phyloP scores from a whole-genome alignment of 1,140 invertebrate genomes.

The Callitettix versicolor region DNA sequence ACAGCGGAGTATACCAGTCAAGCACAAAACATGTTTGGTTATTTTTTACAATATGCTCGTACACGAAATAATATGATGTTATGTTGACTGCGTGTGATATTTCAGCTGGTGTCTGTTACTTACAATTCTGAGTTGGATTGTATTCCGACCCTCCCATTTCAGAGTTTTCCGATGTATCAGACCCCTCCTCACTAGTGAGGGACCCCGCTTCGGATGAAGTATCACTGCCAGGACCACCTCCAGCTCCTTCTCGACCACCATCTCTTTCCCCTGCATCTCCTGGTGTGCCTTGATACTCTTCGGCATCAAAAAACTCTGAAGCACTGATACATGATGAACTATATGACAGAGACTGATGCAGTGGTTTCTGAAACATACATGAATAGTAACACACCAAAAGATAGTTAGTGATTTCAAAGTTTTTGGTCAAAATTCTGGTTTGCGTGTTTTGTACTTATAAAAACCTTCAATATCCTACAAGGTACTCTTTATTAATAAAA shows the following conservation, averaged over 20 bases:
- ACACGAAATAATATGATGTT: no score
- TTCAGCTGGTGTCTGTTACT: no score
- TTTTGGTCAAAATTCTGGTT: no score
- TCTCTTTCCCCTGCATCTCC: constrained; percentile 9
- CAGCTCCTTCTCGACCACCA: constrained; percentile 9
- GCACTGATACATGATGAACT: constrained; percentile 66
- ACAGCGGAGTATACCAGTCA: no score
- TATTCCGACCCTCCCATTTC: constrained; percentile 27
- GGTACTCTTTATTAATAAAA: no score
- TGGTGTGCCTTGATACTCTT: constrained; percentile 38
- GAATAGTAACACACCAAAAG: constrained; percentile 20
- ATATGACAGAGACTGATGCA: constrained; percentile 54
- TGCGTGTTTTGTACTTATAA: no score
- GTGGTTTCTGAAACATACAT: constrained; percentile 35
- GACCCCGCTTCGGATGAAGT: constrained; percentile 54
- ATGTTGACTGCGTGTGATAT: no score
- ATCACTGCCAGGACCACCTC: constrained; percentile 36
- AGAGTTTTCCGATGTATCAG: constrained; percentile 24
- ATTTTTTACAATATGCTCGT: no score
- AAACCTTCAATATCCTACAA: no score
- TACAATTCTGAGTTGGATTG: constrained; percentile 23
- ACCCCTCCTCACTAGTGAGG: constrained; percentile 49
- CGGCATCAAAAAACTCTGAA: constrained; percentile 80
- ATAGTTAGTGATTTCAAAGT: no score
- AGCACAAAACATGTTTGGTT: no score